Evolutionary conservation across 1,140 invertebrate species (phyloP).

Genomic region (Himalopsyche phryganea): DNA sequence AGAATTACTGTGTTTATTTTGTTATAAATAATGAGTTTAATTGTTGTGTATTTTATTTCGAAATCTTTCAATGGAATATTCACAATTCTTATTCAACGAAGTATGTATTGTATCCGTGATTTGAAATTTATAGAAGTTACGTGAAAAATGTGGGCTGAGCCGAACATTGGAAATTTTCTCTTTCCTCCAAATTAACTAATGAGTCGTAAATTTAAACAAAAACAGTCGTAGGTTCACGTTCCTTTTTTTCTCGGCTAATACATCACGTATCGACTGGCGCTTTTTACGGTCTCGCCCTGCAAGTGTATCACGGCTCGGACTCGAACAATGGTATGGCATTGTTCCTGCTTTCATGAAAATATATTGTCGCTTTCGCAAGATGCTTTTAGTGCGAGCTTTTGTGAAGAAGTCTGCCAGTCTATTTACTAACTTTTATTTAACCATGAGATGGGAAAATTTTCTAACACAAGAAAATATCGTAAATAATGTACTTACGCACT

Average conservation of each 20-base stretch:
- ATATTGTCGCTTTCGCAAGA: slow-evolving; percentile 27
- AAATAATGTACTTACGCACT: no score
- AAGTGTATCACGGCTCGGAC: slow-evolving; percentile 10
- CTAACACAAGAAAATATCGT: no score
- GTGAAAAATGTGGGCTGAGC: not conserved
- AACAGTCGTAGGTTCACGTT: not conserved
- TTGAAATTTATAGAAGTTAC: not conserved
- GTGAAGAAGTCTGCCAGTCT: slow-evolving; percentile 1
- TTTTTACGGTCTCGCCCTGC: slow-evolving; percentile 6
- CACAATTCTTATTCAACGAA: no score
- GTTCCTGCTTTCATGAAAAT: slow-evolving; percentile 24
- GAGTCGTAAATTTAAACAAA: slow-evolving; percentile 4
- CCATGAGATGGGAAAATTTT: no score
- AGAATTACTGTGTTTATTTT: no score
- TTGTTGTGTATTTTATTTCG: no score
- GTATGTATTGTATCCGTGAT: not conserved
- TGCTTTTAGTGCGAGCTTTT: slow-evolving; percentile 22
- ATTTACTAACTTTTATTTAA: no score
- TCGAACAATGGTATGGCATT: slow-evolving; percentile 13
- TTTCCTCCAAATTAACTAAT: not conserved
- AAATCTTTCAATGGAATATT: no score
- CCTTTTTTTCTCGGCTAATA: slow-evolving; percentile 2
- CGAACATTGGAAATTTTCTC: not conserved
- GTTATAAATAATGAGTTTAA: no score
- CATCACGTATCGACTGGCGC: slow-evolving; percentile 13